phyloP scores from a whole-genome alignment of 2,797 vertebrate species.

The Helicolenus hilgendorfi region DNA sequence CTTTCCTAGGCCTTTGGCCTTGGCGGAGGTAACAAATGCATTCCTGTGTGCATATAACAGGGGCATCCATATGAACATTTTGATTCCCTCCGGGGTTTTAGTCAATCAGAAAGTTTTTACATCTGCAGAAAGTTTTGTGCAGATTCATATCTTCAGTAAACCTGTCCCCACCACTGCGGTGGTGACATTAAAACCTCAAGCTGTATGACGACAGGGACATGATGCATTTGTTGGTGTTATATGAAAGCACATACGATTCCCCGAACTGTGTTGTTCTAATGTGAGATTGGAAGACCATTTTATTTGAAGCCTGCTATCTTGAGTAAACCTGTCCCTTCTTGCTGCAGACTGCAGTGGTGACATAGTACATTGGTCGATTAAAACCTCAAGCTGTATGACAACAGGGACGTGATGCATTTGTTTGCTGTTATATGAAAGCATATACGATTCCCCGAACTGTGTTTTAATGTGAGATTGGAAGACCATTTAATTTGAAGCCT shows the following conservation, averaged over 20 bases:
- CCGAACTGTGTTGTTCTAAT: neutral
- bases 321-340: neutral
- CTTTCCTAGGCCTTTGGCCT: too few relatives aligned
- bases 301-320: neutral
- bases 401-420: slow-evolving; percentile 43
- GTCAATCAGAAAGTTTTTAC: neutral
- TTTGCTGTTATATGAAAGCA: slow-evolving; percentile 10
- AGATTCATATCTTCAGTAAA: neutral
- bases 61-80: neutral
- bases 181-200: slow-evolving; percentile 8
- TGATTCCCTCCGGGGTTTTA: neutral
- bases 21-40: neutral
- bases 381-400: slow-evolving; percentile 9
- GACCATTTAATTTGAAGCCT: neutral
- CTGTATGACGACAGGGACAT: neutral
- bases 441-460: slow-evolving; percentile 21
- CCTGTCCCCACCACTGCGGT: neutral
- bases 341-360: neutral
- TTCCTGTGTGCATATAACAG: neutral
- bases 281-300: slow-evolving; percentile 1
- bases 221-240: slow-evolving; percentile 44
- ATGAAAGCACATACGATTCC: slow-evolving; percentile 14
- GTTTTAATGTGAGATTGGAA: slow-evolving; percentile 8
- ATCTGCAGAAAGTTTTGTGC: neutral
- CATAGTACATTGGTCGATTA: neutral